Evolutionary conservation across 2,888 invertebrate species (phyloP).

Genomic region (Netelia fuscicornis): DNA sequence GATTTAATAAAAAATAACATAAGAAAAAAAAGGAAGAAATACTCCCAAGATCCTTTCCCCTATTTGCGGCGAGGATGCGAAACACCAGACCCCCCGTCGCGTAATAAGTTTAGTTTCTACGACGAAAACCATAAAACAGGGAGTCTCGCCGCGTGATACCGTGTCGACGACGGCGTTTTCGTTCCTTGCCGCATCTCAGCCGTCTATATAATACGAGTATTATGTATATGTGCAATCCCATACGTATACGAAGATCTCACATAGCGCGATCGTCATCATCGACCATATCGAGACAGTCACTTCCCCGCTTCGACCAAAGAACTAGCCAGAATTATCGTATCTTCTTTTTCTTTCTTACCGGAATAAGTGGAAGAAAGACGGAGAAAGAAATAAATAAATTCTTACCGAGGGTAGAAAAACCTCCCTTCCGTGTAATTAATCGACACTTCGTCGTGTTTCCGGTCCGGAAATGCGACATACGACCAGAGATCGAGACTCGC

Average conservation of each 20-base stretch:
- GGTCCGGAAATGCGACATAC: conserved; percentile 37
- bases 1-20: conserved; percentile 81
- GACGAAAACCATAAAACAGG: conserved; percentile 83
- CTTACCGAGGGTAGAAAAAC: not conserved
- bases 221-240: conserved; percentile 1
- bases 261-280: conserved; percentile 24
- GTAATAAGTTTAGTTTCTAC: conserved; percentile 84
- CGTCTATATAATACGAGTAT: conserved; percentile 11
- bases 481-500: conserved; percentile 19
- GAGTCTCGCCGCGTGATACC: conserved; percentile 72
- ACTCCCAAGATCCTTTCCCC: conserved; percentile 48
- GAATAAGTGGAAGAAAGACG: not conserved
- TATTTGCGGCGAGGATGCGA: conserved; percentile 69
- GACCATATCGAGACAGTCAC: not conserved
- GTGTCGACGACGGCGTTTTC: conserved; percentile 66
- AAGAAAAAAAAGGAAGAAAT: conserved; percentile 24
- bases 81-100: conserved; percentile 73
- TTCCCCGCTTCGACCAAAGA: not conserved
- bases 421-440: conserved; percentile 34
- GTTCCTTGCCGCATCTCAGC: conserved; percentile 55
- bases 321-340: not conserved
- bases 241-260: not conserved
- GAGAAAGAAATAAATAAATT: too few species aligned
- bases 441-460: conserved; percentile 38
- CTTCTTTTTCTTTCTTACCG: not conserved